phyloP scores from a whole-genome alignment of 2,113 vertebrate genomes.

The Eleginops maclovinus region DNA sequence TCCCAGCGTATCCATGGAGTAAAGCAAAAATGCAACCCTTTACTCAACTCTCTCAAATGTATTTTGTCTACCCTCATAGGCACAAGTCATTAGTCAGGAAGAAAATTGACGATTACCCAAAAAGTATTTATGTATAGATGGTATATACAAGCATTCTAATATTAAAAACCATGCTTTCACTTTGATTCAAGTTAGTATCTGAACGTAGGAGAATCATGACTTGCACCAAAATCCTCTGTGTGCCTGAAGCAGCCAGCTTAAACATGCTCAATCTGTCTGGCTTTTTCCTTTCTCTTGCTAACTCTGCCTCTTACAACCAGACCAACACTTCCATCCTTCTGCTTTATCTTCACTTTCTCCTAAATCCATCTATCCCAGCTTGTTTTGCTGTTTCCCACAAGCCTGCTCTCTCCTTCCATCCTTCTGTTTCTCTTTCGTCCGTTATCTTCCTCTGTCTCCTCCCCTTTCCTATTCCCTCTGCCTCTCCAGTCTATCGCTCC shows the following conservation, averaged over 20 bases:
- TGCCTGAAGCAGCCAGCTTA: slow-evolving; percentile 35
- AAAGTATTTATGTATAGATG: background rate
- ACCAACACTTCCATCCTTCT: slow-evolving; percentile 14
- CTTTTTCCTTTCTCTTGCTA: slow-evolving; percentile 23
- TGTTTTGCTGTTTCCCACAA: slow-evolving; percentile 30
- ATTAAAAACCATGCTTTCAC: background rate
- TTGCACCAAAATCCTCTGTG: slow-evolving; percentile 26
- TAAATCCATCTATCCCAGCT: slow-evolving; percentile 27
- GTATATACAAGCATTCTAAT: background rate
- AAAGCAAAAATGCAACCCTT: slow-evolving; percentile 40
- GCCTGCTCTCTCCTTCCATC: slow-evolving; percentile 14
- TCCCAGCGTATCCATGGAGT: slow-evolving; percentile 38
- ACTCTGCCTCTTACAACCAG: slow-evolving; percentile 8
- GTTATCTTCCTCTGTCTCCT: slow-evolving; percentile 40
- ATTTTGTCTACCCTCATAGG: slow-evolving; percentile 12
- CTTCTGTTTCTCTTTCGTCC: slow-evolving; percentile 16
- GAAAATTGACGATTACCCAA: background rate
- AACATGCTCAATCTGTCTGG: slow-evolving; percentile 3
- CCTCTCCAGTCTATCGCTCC: slow-evolving; percentile 31
- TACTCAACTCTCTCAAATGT: slow-evolving; percentile 34
- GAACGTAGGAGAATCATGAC: background rate
- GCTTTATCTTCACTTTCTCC: slow-evolving; percentile 25
- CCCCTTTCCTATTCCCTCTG: slow-evolving; percentile 18
- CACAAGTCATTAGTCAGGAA: background rate
- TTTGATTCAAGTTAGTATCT: slow-evolving; percentile 14